A percentile compares a stretch with the other conserved stretches of the same genome.
phyloP scores from a whole-genome alignment of 2,113 vertebrate genomes.

The Platysternon megacephalum region DNA sequence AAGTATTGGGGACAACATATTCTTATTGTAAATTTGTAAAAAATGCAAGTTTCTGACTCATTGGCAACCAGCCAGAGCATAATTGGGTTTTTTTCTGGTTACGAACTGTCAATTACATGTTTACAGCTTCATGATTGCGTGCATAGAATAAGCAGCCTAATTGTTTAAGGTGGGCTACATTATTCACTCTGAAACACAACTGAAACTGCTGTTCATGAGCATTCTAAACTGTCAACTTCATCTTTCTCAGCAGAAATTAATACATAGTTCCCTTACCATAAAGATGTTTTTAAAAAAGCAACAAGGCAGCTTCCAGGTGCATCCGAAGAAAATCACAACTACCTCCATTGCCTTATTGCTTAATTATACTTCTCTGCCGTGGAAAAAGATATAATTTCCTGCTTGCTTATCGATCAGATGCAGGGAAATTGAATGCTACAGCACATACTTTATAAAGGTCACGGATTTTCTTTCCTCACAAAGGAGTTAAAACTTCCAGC shows the following conservation, averaged over 20 bases:
- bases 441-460: conserved; percentile 47
- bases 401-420: conserved; percentile 53
- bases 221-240: conserved; percentile 38
- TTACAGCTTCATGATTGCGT: conserved; percentile 38
- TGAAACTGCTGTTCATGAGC: conserved; percentile 33
- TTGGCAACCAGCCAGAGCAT: background rate
- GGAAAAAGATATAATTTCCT: conserved; percentile 59
- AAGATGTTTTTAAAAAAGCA: conserved; percentile 65
- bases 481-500: conserved; percentile 16
- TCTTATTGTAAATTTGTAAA: conserved; percentile 47
- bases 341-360: conserved; percentile 60
- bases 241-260: conserved; percentile 68
- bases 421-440: conserved; percentile 56
- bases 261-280: conserved; percentile 46
- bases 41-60: conserved; percentile 29
- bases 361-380: conserved; percentile 65
- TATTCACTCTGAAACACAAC: conserved; percentile 30
- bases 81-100: background rate
- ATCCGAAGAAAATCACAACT: conserved; percentile 64
- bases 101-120: conserved; percentile 50
- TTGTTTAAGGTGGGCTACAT: background rate
- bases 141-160: conserved; percentile 35
- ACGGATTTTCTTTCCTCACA: conserved; percentile 33
- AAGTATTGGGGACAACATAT: background rate
- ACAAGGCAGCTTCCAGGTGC: conserved; percentile 54